phyloP scores from a whole-genome alignment of 1,140 invertebrate species.

The Plectus sambesii region DNA sequence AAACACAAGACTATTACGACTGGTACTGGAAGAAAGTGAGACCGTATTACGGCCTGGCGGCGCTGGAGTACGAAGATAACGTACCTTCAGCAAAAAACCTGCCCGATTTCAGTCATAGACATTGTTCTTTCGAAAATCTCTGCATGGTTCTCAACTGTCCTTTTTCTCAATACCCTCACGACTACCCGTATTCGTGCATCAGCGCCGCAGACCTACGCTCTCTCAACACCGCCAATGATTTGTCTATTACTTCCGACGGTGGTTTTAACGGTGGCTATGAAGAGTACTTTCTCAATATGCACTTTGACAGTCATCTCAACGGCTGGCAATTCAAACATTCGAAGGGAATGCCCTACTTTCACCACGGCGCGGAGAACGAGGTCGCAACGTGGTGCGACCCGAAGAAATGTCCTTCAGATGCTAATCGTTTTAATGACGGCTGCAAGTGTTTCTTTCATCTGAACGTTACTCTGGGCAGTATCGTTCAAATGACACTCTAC shows the following conservation, averaged over 20 bases:
- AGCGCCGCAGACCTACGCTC: too few relatives aligned
- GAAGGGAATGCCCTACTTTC: slow-evolving; percentile 37
- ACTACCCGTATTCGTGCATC: slow-evolving; percentile 29
- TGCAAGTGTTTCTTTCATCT: slow-evolving; percentile 38
- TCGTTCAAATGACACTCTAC: slow-evolving; percentile 41
- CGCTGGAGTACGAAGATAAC: slow-evolving; percentile 31
- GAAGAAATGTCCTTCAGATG: too few relatives aligned
- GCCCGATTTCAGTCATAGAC: slow-evolving; percentile 34
- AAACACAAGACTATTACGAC: slow-evolving; percentile 37
- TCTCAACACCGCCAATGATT: too few relatives aligned
- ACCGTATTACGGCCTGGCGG: slow-evolving; percentile 29
- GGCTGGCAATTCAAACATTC: slow-evolving; percentile 36
- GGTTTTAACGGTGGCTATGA: too few relatives aligned
- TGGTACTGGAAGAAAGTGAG: slow-evolving; percentile 30
- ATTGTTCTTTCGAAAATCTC: slow-evolving; percentile 24
- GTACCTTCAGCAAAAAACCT: background rate
- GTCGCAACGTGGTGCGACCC: too few relatives aligned
- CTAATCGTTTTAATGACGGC: slow-evolving; percentile 25
- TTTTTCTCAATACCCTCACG: slow-evolving; percentile 26
- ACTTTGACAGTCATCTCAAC: slow-evolving; percentile 40
- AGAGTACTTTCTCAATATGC: slow-evolving; percentile 43
- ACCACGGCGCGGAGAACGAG: slow-evolving; percentile 26
- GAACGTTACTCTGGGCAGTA: slow-evolving; percentile 32
- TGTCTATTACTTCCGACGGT: too few relatives aligned
- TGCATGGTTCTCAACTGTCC: slow-evolving; percentile 39